Evolutionary conservation across 2,888 invertebrate species (phyloP).

Genomic region (Orthosia gothica): DNA sequence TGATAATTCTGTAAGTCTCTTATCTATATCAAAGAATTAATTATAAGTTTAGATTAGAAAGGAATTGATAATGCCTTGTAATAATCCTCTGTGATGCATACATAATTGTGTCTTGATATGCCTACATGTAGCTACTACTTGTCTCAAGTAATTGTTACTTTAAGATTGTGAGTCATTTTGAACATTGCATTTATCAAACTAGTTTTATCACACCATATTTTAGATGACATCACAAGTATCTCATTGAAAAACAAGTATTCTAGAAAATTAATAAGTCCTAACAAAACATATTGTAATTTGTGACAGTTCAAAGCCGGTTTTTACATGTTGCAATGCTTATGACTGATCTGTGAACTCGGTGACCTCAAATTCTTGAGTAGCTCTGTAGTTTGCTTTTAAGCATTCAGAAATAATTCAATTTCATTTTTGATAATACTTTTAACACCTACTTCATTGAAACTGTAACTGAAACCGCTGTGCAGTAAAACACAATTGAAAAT

Average conservation of each 20-base stretch:
- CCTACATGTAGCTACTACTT: conserved; percentile 27
- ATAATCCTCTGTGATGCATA: conserved; percentile 56
- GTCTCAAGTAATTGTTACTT: conserved; percentile 34
- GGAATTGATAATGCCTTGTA: conserved; percentile 49
- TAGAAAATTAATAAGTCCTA: background rate
- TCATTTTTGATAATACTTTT: background rate
- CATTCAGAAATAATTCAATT: background rate
- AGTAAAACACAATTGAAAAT: background rate
- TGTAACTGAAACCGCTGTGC: background rate
- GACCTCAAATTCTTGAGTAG: conserved; percentile 37
- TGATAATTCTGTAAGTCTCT: conserved; percentile 43
- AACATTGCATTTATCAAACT: conserved; percentile 44
- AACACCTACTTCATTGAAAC: background rate
- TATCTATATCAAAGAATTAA: conserved; percentile 61
- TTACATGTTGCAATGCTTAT: conserved; percentile 34
- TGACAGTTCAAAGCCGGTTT: conserved; percentile 12
- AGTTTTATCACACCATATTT: conserved; percentile 52
- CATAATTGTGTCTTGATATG: conserved; percentile 37
- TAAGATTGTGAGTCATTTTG: conserved; percentile 44
- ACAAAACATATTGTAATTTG: background rate
- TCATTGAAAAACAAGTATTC: conserved; percentile 19
- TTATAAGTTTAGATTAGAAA: conserved; percentile 57
- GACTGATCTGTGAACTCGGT: conserved; percentile 36
- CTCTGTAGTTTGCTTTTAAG: background rate
- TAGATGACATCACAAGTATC: conserved; percentile 47